Conservation (phyloP, 1,140 invertebrate genomes). For the Tetramorium parvispinum region DNA sequence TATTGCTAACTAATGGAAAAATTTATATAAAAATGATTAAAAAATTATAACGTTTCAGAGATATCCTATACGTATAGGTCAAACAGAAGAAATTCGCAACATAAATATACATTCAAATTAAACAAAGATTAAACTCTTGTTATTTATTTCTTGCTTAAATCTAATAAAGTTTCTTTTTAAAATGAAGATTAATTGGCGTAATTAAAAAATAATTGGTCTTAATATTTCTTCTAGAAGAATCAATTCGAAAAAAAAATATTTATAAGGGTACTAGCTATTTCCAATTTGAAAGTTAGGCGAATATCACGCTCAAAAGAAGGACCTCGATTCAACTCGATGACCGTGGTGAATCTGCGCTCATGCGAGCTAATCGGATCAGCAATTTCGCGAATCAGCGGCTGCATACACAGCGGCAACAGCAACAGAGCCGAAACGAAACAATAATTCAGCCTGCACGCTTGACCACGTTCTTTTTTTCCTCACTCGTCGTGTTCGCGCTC, state of each 20-base stretch:
- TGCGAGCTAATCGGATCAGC: conserved; percentile 59
- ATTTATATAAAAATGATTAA: background rate
- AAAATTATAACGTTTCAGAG: background rate
- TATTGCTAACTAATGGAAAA: background rate
- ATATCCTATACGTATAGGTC: background rate
- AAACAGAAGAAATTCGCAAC: background rate
- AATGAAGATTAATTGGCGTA: background rate
- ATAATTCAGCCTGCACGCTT: conserved; percentile 32
- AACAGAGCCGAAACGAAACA: conserved; percentile 18
- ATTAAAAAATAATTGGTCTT: background rate
- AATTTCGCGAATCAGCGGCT: conserved; percentile 53
- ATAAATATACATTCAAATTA: background rate
- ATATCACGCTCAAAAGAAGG: conserved; percentile 10
- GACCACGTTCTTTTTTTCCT: conserved; percentile 13
- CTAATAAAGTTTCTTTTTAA: background rate
- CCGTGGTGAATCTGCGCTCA: conserved; percentile 8
- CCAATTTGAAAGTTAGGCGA: background rate
- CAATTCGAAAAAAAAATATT: background rate
- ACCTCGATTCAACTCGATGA: background rate
- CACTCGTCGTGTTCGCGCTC: background rate
- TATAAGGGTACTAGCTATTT: background rate
- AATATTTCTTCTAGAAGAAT: background rate
- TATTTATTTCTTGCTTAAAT: background rate
- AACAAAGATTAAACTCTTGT: background rate
- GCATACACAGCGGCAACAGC: background rate